Evolutionary conservation across 2,797 vertebrate species (phyloP).

Genomic region (Halcyon badia): DNA sequence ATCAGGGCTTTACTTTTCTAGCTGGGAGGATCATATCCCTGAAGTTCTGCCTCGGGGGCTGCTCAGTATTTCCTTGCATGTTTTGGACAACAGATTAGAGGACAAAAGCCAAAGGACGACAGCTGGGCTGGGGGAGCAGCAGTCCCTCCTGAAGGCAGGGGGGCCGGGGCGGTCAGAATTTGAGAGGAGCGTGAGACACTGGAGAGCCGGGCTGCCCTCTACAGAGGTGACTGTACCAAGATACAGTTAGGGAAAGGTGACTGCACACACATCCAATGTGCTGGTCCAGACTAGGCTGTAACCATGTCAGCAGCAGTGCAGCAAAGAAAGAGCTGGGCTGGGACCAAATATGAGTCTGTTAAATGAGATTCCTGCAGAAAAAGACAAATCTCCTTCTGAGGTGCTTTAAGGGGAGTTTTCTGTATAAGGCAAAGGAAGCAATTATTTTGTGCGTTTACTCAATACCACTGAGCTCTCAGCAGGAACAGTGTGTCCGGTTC

Average conservation of each 20-base stretch:
- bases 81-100: neutral
- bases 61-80: neutral
- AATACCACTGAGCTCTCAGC: neutral
- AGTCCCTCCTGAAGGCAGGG: neutral
- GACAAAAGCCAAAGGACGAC: neutral
- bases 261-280: neutral
- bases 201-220: neutral
- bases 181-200: neutral
- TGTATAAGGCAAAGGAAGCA: conserved; percentile 19
- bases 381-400: neutral
- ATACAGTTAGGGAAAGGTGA: neutral
- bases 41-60: neutral
- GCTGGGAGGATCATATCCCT: neutral
- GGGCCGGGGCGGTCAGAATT: neutral
- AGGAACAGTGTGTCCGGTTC: conserved; percentile 29
- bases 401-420: neutral
- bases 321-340: neutral
- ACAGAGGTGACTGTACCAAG: neutral
- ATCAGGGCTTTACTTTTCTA: conserved; percentile 5
- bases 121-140: neutral
- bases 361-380: neutral
- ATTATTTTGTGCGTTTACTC: conserved; percentile 32
- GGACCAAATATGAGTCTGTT: neutral
- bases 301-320: neutral
- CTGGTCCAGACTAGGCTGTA: neutral